These are phyloP conservation scores for Triops cancriformis DNA, from an alignment of 1,140 invertebrate species.

Conservation along the genomic window DNA sequence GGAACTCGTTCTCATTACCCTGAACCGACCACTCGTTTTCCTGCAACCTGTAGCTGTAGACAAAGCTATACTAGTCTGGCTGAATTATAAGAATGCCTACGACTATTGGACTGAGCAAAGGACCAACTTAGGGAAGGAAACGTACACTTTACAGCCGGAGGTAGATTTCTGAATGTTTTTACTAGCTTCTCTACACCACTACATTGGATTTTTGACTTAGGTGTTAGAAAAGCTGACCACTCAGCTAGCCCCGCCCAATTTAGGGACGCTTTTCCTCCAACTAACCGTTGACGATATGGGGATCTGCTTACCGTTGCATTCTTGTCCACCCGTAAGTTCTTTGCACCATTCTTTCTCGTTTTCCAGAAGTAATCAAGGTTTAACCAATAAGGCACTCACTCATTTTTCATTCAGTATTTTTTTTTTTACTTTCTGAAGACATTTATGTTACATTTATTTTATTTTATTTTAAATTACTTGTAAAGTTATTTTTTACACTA, in stretches of 20 bases:
- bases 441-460: no score
- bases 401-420: no score
- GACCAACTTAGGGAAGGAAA: slow-evolving; percentile 75
- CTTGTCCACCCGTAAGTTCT: slow-evolving; percentile 46
- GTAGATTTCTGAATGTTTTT: background rate
- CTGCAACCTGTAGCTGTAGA: slow-evolving; percentile 93
- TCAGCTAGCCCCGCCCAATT: slow-evolving; percentile 47
- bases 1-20: slow-evolving; percentile 83
- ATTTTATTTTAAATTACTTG: background rate
- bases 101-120: slow-evolving; percentile 98
- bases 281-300: slow-evolving; percentile 94
- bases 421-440: no score
- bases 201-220: slow-evolving; percentile 38
- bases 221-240: slow-evolving; percentile 64
- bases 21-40: slow-evolving; percentile 85
- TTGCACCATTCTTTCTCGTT: background rate
- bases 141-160: slow-evolving; percentile 57
- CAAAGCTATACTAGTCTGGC: slow-evolving; percentile 91
- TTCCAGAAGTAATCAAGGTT: background rate
- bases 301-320: slow-evolving; percentile 85
- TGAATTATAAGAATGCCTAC: slow-evolving; percentile 97
- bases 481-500: slow-evolving; percentile 21
- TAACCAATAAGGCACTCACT: no score
- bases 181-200: no score
- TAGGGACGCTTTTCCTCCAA: slow-evolving; percentile 83